Conservation (phyloP, 2,888 invertebrate species). For the Cetonia aurata region DNA sequence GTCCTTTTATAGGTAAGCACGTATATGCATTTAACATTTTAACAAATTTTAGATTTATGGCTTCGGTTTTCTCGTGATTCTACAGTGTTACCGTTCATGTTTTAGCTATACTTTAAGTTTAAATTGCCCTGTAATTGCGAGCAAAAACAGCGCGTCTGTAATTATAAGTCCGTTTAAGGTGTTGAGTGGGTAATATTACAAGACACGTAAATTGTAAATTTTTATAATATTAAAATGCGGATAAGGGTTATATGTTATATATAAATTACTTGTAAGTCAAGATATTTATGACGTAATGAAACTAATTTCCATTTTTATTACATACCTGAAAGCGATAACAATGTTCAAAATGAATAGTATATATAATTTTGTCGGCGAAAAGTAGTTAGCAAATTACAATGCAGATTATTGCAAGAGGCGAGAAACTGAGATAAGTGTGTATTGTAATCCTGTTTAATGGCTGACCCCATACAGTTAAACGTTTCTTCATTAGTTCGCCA, state of each 20-base stretch:
- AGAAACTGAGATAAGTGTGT: not conserved
- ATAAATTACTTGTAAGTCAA: conserved; percentile 6
- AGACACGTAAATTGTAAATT: conserved; percentile 21
- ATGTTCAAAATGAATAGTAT: conserved; percentile 8
- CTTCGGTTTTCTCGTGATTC: not conserved
- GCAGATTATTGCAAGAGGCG: not conserved
- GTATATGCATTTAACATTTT: conserved; percentile 15
- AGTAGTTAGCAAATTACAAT: conserved; percentile 7
- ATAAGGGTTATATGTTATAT: not conserved
- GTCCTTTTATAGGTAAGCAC: conserved; percentile 13
- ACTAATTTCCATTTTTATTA: conserved; percentile 28
- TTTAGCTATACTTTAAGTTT: conserved; percentile 28
- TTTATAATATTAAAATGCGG: conserved; percentile 10
- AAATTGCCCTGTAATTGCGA: conserved; percentile 15
- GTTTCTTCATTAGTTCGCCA: conserved; percentile 10
- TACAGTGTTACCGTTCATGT: not conserved
- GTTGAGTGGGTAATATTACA: conserved; percentile 11
- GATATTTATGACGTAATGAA: conserved; percentile 9
- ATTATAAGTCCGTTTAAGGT: conserved; percentile 30
- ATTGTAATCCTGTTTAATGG: not conserved
- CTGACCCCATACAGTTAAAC: conserved; percentile 2
- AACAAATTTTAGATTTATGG: conserved; percentile 22
- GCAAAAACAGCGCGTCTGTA: not conserved
- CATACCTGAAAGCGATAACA: not conserved
- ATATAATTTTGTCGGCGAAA: conserved; percentile 11